Evolutionary conservation across 1,140 invertebrate species (phyloP), one percentile per base, ranked within the genome.

Genomic region (Ips typographus): DNA sequence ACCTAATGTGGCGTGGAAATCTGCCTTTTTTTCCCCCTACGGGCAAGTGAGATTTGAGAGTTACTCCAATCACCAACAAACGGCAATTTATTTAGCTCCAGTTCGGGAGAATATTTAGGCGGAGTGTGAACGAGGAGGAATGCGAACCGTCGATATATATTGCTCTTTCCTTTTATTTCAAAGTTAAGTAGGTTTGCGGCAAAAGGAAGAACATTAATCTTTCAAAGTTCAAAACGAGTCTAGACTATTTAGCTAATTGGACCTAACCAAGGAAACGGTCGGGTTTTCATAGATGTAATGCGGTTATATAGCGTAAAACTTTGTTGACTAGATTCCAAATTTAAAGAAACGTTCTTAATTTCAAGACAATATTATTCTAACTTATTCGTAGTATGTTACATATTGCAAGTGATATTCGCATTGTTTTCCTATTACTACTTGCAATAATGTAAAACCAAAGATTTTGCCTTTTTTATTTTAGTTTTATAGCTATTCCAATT

Each of bases 21-120:
- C 41, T 4, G 22, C 4, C 38, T 61, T 58, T 41, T 41, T 42
- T 42, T 38, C 22, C 8, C 22, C 22, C 22, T 22, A 22, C 22
- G 22, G 22, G 22, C 22, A 8, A 5, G 41, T 43, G 43, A 49
- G 42, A 47, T 61, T 61, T 61, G 42, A 61, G 47, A 61, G 59
- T 49, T 61, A 61, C 59, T 61, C 43, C 59, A 61, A 61, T 61
- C 59, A 61, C 41, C 44, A 49, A n/a, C 59, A 61, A 61, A 47
- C 43, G 44, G 59, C 59, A 61, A 61, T 61, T 61, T 47, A 61
- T 61, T 61, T 61, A 61, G 40, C 5, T 39, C 5, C 57, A 6
- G 40, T 40, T 7, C 7, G 57, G 40, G 40, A 40, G 42, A 59
- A 40, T 40, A 40, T 42, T 40, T 36, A 36, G 37, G 39, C 38